Base-by-base conservation (phyloP, 1,140 invertebrate genomes). In the silkworm (Bombyx mori) region DNA sequence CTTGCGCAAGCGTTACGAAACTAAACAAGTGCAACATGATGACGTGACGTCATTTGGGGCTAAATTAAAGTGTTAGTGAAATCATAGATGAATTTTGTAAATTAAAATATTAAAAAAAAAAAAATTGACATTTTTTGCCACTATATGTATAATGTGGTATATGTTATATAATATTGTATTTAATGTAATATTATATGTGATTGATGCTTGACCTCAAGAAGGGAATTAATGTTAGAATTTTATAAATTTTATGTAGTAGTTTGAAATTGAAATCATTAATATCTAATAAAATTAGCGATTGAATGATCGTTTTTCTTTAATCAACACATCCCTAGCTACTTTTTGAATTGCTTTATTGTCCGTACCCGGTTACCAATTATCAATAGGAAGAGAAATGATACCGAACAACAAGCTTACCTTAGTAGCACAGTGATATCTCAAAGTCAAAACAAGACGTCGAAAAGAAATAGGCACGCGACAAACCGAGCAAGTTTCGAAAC, bases 401-500 rank as follows among this genome's bases (percentile, higher is more conserved):
- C n/a, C 3, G 8, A 10, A 12, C n/a, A 10, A 9, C 6, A 47
- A 47, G 45, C n/a, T 47, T 10, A 12, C 6, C 3, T 47, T 47
- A 47, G 45, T 10, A 10, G n/a, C 45, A 47, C 6, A 47, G 45
- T 7, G 8, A 52, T 9, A 1, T 44, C 50, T 42, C 57, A 60
- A 61, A 67, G 54, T 63, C 50, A 57, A 56, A 68, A 69, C 42
- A 49, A 52, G 66, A 65, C 60, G 57, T 63, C 59, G 67, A 73
- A 77, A 70, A 61, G 61, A 65, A 61, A 67, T 66, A 71, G 68
- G 26, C 56, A 65, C 63, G 57, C 42, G 44, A 55, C 57, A 63
- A 52, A 53, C 56, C 61, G 56, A n/a, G 44, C 60, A 69, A 79
- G 62, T 69, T 72, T 47, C 49, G 68, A 70, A 75, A 79, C 77